Percentiles rank a stretch among this genome's conserved stretches.
These are phyloP conservation scores for roundworm (Caenorhabditis elegans) DNA, from an alignment of 1,140 invertebrate genomes.

Conservation along the genomic window WBcel235 BX284605.5:8236001-8236500, in stretches of 20 bases:
- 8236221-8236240: too few species aligned
- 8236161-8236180: not conserved
- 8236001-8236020: too few species aligned
- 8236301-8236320: conserved; percentile 20
- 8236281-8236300: conserved; percentile 21
- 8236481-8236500: not conserved
- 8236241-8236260: too few species aligned
- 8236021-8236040: not conserved
- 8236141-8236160: not conserved
- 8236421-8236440: not conserved
- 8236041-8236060: not conserved
- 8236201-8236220: too few species aligned
- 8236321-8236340: conserved; percentile 20
- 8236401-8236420: conserved; percentile 19
- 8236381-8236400: conserved; percentile 22
- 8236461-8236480: conserved; percentile 5
- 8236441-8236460: not conserved
- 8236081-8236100: not conserved
- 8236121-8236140: not conserved
- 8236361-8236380: not conserved
- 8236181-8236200: too few species aligned
- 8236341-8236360: not conserved
- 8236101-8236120: not conserved
- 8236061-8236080: not conserved
- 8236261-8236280: conserved; percentile 22